Conservation (phyloP, 2,797 vertebrate genomes). For the Paratrypauchen microcephalus region DNA sequence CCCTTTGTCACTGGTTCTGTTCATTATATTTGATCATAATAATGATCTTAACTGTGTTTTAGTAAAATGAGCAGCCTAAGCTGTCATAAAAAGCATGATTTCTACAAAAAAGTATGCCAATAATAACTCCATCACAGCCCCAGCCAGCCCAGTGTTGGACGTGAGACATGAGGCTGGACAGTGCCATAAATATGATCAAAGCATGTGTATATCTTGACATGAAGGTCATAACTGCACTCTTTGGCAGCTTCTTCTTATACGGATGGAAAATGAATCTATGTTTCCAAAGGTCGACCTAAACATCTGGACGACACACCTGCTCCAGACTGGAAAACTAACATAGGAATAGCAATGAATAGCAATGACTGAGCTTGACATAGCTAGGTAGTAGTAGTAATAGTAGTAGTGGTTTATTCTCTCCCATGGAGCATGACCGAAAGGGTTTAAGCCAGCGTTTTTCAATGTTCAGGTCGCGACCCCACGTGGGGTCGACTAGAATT, state of each 20-base stretch:
- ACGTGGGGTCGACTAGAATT: no score
- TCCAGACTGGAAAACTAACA: constrained; percentile 11
- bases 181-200: constrained; percentile 6
- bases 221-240: neutral
- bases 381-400: no score
- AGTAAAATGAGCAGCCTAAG: no score
- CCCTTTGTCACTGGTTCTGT: no score
- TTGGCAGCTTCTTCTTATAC: constrained; percentile 1
- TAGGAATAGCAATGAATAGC: constrained; percentile 3
- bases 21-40: no score
- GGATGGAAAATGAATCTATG: constrained; percentile 12
- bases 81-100: no score
- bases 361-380: neutral
- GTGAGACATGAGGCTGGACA: neutral
- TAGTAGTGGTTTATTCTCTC: no score
- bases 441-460: no score
- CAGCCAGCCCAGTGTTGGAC: neutral
- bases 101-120: neutral
- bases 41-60: no score
- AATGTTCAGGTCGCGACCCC: no score
- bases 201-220: neutral
- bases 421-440: no score
- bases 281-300: constrained; percentile 19
- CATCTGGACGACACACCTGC: constrained; percentile 22
- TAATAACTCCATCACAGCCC: neutral